phyloP scores from a whole-genome alignment of 2,888 invertebrate genomes.

The Lithophane ornitopus region DNA sequence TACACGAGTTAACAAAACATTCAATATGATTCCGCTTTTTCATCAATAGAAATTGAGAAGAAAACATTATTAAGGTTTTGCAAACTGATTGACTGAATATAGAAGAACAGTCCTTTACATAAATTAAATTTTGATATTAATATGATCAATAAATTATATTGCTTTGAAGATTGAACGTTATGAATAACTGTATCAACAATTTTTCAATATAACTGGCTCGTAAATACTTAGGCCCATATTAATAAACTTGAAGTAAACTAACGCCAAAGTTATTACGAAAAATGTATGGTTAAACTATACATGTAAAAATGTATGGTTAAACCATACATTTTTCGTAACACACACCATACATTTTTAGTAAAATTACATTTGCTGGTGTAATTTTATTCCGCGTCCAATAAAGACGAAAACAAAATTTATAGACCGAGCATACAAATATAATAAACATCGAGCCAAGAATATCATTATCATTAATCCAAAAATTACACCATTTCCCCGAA shows the following conservation, averaged over 20 bases:
- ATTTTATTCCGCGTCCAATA: neutral
- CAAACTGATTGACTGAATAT: neutral
- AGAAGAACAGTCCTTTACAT: neutral
- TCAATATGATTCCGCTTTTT: neutral
- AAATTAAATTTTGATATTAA: neutral
- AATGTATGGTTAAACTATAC: neutral
- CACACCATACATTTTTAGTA: no score
- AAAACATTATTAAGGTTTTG: conserved; percentile 1
- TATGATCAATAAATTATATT: neutral
- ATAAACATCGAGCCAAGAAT: neutral
- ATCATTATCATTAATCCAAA: neutral
- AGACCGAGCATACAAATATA: neutral
- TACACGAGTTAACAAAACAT: neutral
- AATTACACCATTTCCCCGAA: neutral
- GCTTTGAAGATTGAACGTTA: neutral
- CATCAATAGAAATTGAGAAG: conserved; percentile 3
- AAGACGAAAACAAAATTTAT: neutral
- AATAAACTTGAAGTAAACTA: neutral
- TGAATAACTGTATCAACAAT: neutral
- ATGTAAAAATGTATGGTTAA: no score
- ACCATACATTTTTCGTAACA: no score
- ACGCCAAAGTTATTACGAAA: neutral
- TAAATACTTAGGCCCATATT: neutral
- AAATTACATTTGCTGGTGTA: no score
- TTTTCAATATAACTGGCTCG: no score